Evolutionary conservation across 2,888 invertebrate genomes (phyloP), one percentile per base, ranked within the genome.

Genomic region (Carabus problematicus): DNA sequence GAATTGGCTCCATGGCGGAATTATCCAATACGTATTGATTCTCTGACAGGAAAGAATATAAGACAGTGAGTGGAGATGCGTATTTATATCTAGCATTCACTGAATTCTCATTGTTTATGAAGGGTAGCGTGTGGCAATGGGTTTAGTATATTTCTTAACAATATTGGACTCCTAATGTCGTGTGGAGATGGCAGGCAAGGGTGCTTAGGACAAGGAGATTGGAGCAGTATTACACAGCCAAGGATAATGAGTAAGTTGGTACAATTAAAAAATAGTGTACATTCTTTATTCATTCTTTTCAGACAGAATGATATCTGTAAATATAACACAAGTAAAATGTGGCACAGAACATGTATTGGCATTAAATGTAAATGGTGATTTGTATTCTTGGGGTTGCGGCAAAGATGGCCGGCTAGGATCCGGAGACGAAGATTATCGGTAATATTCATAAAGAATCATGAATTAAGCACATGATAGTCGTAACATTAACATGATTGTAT

Each of bases 371-470:
- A 86, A 87, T 71, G 88, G 89, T 0, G 83, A 84, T 58, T 83
- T 91, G 12, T 91, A 85, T 75, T 83, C 87, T 9, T 92, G 91
- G 91, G 91, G 89, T 8, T 81, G 83, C 45, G 88, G 88, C 41
- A 80, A 84, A 72, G 83, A 84, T 8, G 90, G 90, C 0, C 85
- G 89, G 66, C 81, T 90, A 1, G 90, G 90, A 0, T 81, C 84
- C 12, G 85, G 85, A 3, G 78, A 81, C 70, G 82, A 84, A 71
- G 82, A 85, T 71, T 82, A 84, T 74, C 79, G 82, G 82, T 83
- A 75, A 75, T 77, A 59, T 18, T 14, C 3, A 56, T 2, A 12
- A 39, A 56, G 11, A 56, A 19, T 8, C 45, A 39, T 14, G 8
- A 55, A 9, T 41, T 18, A 47, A 18, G n/a, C n/a, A 52, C 43